phyloP scores from a whole-genome alignment of 37 sponge, comb jelly and placozoan species.

The Cliona cf. orientalis region DNA sequence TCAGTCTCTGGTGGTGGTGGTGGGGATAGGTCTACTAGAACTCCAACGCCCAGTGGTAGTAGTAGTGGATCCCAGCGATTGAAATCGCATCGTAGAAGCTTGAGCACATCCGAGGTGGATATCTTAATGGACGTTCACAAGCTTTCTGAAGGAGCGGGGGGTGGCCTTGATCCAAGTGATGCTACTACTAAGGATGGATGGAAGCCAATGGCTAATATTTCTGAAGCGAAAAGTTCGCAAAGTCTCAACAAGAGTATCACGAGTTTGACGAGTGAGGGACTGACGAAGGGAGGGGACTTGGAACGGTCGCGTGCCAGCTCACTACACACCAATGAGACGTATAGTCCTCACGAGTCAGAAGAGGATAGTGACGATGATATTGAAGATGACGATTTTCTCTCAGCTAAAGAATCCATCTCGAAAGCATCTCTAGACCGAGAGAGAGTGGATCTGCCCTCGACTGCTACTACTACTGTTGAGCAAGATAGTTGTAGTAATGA shows the following conservation, averaged over 20 bases:
- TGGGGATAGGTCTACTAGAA: too few relatives aligned
- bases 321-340: slow-evolving; percentile 18
- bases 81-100: slow-evolving; percentile 31
- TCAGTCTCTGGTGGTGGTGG: too few relatives aligned
- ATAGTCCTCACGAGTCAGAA: slow-evolving; percentile 37
- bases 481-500: not conserved
- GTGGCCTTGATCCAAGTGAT: not conserved
- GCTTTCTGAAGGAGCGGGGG: not conserved
- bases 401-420: slow-evolving; percentile 17
- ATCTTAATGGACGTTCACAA: not conserved
- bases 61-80: too few relatives aligned
- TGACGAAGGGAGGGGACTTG: not conserved
- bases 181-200: not conserved
- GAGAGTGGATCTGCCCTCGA: too few relatives aligned
- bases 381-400: not conserved
- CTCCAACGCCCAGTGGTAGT: not conserved
- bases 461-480: not conserved
- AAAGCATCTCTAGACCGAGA: not conserved
- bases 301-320: slow-evolving; percentile 27
- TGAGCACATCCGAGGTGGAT: slow-evolving; percentile 27
- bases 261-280: not conserved
- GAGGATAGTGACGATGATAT: slow-evolving; percentile 17
- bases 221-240: too few relatives aligned
- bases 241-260: too few relatives aligned
- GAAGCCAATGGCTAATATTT: not conserved